These are phyloP conservation scores for Conus betulinus DNA, from an alignment of 1,140 invertebrate species.

Conservation along the genomic window DNA sequence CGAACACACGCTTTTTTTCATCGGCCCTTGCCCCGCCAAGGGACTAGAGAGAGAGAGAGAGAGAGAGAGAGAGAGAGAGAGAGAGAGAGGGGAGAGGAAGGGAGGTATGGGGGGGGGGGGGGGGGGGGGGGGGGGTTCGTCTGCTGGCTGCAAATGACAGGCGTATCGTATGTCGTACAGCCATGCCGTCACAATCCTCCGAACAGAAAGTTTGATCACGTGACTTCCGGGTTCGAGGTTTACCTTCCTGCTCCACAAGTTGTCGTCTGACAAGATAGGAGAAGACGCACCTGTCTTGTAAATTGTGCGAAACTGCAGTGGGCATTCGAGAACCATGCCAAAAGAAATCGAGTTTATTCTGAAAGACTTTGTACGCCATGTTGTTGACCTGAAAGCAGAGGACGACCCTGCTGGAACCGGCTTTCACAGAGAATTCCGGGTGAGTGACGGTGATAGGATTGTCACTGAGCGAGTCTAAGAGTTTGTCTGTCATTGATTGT, in stretches of 20 bases:
- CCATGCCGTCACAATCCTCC: too few species aligned
- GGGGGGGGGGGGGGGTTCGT: too few species aligned
- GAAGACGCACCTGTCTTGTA: background rate
- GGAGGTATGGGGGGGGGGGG: too few species aligned
- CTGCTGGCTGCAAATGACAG: too few species aligned
- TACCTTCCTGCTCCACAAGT: constrained; percentile 21
- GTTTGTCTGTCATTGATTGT: too few species aligned
- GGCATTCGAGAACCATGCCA: constrained; percentile 7
- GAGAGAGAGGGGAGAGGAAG: too few species aligned
- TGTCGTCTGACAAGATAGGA: background rate
- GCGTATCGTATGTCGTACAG: too few species aligned
- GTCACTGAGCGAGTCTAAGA: too few species aligned
- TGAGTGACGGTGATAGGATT: constrained; percentile 54
- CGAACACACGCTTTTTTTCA: too few species aligned
- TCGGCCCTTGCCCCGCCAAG: too few species aligned
- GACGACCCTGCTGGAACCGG: constrained; percentile 73
- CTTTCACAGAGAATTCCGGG: constrained; percentile 79
- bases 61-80: too few species aligned
- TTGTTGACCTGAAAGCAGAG: constrained; percentile 76
- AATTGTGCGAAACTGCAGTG: background rate
- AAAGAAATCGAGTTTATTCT: constrained; percentile 70
- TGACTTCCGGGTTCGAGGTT: constrained; percentile 13
- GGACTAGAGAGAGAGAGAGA: too few species aligned
- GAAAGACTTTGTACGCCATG: constrained; percentile 79
- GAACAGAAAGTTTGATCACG: constrained; percentile 8